Evolutionary conservation across 2,797 vertebrate genomes (phyloP), one percentile per base, ranked within the genome.

Genomic region (Chelon labrosus): DNA sequence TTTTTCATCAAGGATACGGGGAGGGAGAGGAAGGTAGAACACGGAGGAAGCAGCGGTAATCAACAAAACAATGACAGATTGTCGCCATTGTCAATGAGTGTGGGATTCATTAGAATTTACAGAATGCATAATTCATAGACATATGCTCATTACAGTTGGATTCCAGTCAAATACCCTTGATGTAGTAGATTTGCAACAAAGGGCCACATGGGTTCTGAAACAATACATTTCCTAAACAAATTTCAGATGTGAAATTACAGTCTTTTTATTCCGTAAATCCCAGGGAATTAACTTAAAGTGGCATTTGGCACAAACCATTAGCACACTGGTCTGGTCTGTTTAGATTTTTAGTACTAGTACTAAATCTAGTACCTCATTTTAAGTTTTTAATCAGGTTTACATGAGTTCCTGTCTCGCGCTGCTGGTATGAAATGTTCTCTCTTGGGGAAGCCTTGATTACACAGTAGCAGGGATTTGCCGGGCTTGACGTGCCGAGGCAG

Each of bases 81-180:
- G 66, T 77, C 75, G 67, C 68, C 75, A 66, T 52, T 63, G 54
- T 74, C 69, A 31, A 7, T 1, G 66, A 71, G 63, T 72, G 38
- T 56, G 63, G 38, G 50, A 73, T 72, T 82, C 58, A 80, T 83
- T 80, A 77, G 3, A 58, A 65, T 77, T 74, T 64, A 80, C 38
- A 70, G 61, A 73, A 82, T 83, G 80, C 53, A 83, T 80, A 50
- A 83, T 82, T 83, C 56, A 85, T 82, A 66, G 54, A 52, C 62
- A 76, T 82, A 50, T 63, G 20, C 63, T 81, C 73, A 66, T 79
- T 75, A 64, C 68, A 69, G 47, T 81, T 71, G 73, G 41, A 81
- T 66, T 71, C 25, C 70, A 79, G 77, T 84, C 65, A 84, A 84
- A 70, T 39, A 60, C 0, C 54, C 50, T 67, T 68, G 53, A 81